phyloP scores from a whole-genome alignment of 1,140 invertebrate genomes.

The Calephelis nemesis region DNA sequence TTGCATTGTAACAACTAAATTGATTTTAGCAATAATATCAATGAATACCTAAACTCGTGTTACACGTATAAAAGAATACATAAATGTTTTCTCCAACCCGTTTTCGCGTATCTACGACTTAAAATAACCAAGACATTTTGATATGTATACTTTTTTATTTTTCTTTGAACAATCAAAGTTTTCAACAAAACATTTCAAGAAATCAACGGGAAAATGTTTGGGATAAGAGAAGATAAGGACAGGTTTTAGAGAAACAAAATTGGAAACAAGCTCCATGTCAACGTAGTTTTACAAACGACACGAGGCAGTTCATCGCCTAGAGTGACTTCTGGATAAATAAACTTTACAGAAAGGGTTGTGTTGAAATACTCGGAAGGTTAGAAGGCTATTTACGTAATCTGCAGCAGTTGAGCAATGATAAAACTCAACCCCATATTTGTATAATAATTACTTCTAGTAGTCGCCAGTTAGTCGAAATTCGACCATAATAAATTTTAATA shows the following conservation, averaged over 20 bases:
- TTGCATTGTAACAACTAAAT: too few relatives aligned
- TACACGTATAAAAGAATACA: too few relatives aligned
- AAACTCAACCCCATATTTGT: too few relatives aligned
- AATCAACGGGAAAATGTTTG: background rate
- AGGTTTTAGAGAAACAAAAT: conserved; percentile 3
- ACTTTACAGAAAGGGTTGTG: background rate
- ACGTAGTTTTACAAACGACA: background rate
- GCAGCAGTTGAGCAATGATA: too few relatives aligned
- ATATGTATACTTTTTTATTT: background rate
- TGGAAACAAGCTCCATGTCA: conserved; percentile 6
- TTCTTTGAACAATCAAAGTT: background rate
- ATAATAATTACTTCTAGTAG: too few relatives aligned
- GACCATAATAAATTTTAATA: too few relatives aligned
- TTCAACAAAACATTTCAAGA: background rate
- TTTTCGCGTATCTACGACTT: too few relatives aligned
- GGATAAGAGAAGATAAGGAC: background rate
- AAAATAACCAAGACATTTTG: too few relatives aligned
- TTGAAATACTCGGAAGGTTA: background rate
- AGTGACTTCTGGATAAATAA: background rate
- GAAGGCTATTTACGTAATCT: background rate
- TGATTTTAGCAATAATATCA: too few relatives aligned
- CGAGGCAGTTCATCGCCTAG: background rate
- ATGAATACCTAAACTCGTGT: too few relatives aligned
- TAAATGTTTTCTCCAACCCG: too few relatives aligned
- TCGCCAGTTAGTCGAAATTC: too few relatives aligned